Base-by-base conservation (phyloP, 2,113 vertebrate genomes). In the Riparia riparia region DNA sequence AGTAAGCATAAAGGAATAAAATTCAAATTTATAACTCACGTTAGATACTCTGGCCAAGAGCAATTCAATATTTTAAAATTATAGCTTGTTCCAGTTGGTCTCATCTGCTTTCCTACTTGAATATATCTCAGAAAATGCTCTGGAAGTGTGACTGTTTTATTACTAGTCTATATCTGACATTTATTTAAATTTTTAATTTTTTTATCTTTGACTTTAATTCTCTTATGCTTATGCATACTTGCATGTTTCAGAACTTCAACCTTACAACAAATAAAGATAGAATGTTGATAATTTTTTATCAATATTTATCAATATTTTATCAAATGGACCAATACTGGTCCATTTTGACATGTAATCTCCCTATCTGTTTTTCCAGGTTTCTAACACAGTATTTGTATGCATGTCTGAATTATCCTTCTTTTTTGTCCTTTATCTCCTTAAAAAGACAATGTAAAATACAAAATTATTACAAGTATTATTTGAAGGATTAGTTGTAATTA, bases 31-130 rank as follows among this genome's bases (percentile, higher is more conserved):
- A 77, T 92, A 76, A 79, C 71, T 77, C 0, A 0, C 56, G 50
- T 92, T 92, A 82, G 57, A 63, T 82, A 34, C 31, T 82, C 41
- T 61, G 63, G 47, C 66, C 79, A 88, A 92, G 37, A 92, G 44
- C 66, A 82, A 72, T 86, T 76, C 79, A 85, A 82, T 96, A 96
- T 96, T 96, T 92, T 69, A 82, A 72, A 9, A 53, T 93, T 86
- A 88, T 49, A 64, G 70, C 53, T 92, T 93, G 61, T 72, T 95
- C 86, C 79, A 82, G 57, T 80, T 92, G 47, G 51, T 95, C 70
- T 95, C 93, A 64, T 34, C 54, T 93, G 86, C 82, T 88, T 93
- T 96, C 18, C 44, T 82, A 31, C 79, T 93, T 64, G 70, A 90
- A 76, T 28, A 54, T 85, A 71, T 71, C 66, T 90, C 44, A 82